Percentiles rank a stretch among this genome's conserved stretches.
Conservation (phyloP, 2,888 invertebrate species). For the Aphidius colemani region DNA sequence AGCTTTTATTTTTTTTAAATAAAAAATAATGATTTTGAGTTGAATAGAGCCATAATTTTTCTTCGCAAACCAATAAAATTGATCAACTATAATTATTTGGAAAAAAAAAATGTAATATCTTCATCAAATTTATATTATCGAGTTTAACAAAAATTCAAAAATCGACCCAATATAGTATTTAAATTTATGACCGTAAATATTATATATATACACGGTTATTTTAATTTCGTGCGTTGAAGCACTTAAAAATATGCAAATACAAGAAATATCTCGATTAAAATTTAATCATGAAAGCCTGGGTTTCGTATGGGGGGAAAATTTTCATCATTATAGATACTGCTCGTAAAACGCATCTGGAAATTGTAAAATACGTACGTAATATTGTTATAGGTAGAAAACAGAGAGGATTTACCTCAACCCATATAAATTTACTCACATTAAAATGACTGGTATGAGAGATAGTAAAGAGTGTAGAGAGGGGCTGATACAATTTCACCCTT, state of each 20-base stretch:
- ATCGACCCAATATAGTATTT: no score
- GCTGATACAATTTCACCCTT: neutral
- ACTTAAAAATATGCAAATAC: conserved; percentile 39
- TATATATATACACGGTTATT: no score
- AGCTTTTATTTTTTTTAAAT: no score
- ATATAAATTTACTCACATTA: neutral
- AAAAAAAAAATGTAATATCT: no score
- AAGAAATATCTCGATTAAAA: conserved; percentile 37
- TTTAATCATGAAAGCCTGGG: conserved; percentile 33
- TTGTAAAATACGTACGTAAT: conserved; percentile 41
- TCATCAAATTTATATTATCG: no score
- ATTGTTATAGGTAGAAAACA: conserved; percentile 30
- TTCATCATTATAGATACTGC: conserved; percentile 32
- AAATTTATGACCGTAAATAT: no score
- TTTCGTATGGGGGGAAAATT: conserved; percentile 7
- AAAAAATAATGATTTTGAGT: no score
- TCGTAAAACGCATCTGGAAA: conserved; percentile 41
- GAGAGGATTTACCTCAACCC: conserved; percentile 11
- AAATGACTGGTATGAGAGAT: conserved; percentile 15
- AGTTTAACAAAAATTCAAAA: no score
- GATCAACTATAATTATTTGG: no score
- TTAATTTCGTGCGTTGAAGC: conserved; percentile 29
- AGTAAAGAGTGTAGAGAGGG: conserved; percentile 3
- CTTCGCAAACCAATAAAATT: no score
- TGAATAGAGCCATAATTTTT: no score